Evolutionary conservation across 2,888 invertebrate genomes (phyloP).

Genomic region (Troilus luridus): DNA sequence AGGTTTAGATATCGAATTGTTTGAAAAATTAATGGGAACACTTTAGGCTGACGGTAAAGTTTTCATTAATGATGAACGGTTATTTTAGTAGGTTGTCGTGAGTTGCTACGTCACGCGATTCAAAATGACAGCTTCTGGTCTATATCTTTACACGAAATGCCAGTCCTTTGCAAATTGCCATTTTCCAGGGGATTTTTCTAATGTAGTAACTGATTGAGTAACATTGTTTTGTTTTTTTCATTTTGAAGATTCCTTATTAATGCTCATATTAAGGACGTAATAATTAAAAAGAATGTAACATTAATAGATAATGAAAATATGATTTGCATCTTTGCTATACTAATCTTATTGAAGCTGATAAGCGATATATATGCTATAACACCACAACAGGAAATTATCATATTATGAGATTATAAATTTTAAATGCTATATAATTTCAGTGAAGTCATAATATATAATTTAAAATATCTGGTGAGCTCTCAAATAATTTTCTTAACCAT

Average conservation of each 20-base stretch:
- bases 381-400: no score
- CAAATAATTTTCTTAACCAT: no score
- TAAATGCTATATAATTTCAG: no score
- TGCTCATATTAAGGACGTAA: not conserved
- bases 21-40: slow-evolving; percentile 36
- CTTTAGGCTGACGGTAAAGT: slow-evolving; percentile 4
- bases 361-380: no score
- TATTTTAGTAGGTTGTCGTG: slow-evolving; percentile 35
- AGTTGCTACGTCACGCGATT: slow-evolving; percentile 1
- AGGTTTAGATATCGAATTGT: not conserved
- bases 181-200: slow-evolving; percentile 9
- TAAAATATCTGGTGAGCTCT: no score
- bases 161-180: slow-evolving; percentile 26
- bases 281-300: not conserved
- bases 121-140: slow-evolving; percentile 27
- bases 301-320: no score
- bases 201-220: not conserved
- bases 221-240: not conserved
- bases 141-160: slow-evolving; percentile 38
- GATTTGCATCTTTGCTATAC: no score
- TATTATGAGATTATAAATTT: no score
- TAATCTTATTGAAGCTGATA: no score
- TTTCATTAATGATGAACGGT: slow-evolving; percentile 38
- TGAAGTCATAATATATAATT: no score
- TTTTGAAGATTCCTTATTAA: not conserved